Conservation (phyloP, 2,888 invertebrate genomes). For the Microdon myrmicae region DNA sequence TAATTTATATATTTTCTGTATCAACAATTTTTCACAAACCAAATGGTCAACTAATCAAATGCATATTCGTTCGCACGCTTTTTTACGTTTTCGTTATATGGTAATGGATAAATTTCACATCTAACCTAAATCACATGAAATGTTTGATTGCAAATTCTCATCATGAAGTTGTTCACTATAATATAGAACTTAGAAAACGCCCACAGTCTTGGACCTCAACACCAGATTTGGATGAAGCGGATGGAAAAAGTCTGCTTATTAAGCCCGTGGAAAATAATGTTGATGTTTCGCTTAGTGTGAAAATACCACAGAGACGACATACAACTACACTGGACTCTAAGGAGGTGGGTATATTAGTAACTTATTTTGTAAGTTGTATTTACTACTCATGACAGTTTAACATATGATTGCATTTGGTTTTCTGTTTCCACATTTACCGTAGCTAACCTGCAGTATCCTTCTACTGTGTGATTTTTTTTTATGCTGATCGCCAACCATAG, state of each 20-base stretch:
- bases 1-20: slow-evolving; percentile 24
- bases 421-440: too few species aligned
- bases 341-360: slow-evolving; percentile 55
- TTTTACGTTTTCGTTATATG: slow-evolving; percentile 37
- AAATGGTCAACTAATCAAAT: slow-evolving; percentile 41
- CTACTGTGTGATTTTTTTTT: neutral
- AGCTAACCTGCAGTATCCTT: too few species aligned
- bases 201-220: slow-evolving; percentile 83
- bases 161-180: slow-evolving; percentile 66
- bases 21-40: slow-evolving; percentile 21
- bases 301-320: slow-evolving; percentile 74
- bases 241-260: slow-evolving; percentile 54
- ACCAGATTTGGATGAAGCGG: slow-evolving; percentile 76
- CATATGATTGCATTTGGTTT: too few species aligned
- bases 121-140: slow-evolving; percentile 11
- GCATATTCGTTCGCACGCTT: slow-evolving; percentile 46
- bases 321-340: slow-evolving; percentile 70
- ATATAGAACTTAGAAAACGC: slow-evolving; percentile 66
- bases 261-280: slow-evolving; percentile 71
- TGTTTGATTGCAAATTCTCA: slow-evolving; percentile 43
- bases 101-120: slow-evolving; percentile 27
- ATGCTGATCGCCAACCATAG: neutral
- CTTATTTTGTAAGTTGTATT: too few species aligned
- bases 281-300: slow-evolving; percentile 75
- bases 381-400: too few species aligned